A percentile compares a stretch with the other conserved stretches of the same genome.
These are phyloP conservation scores for Homalodisca vitripennis DNA, from an alignment of 1,140 invertebrate genomes.

Conservation along the genomic window DNA sequence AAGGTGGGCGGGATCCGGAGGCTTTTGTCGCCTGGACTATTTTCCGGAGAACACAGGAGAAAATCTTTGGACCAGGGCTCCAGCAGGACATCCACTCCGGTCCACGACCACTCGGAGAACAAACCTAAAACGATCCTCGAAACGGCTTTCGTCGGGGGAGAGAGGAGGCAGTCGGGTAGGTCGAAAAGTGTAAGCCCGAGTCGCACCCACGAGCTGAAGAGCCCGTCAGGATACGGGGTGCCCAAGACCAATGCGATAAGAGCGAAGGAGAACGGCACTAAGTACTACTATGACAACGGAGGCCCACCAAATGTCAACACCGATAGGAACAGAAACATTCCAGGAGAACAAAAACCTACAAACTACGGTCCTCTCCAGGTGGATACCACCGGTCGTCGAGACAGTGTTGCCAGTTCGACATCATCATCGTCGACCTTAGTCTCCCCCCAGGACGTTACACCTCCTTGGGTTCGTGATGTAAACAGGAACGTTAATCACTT, in stretches of 20 bases:
- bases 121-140: constrained; percentile 32
- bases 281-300: neutral
- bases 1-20: constrained; percentile 34
- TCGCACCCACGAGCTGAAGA: constrained; percentile 18
- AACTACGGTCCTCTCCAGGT: constrained; percentile 16
- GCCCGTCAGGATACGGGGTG: constrained; percentile 22
- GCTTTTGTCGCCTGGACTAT: constrained; percentile 33
- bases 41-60: constrained; percentile 20
- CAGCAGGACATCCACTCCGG: constrained; percentile 5
- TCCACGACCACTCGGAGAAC: constrained; percentile 1
- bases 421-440: constrained; percentile 30
- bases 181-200: constrained; percentile 37
- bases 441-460: constrained; percentile 3
- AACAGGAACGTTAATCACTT: constrained; percentile 15
- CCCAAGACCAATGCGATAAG: constrained; percentile 21
- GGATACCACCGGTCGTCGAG: constrained; percentile 16
- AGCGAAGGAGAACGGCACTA: constrained; percentile 3
- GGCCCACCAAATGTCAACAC: neutral
- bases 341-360: neutral
- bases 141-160: constrained; percentile 35
- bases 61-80: constrained; percentile 20
- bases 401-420: constrained; percentile 28
- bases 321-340: constrained; percentile 15
- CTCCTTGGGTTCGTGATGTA: constrained; percentile 9
- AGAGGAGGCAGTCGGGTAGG: constrained; percentile 13